Evolutionary conservation across 2,113 vertebrate genomes (phyloP).

Genomic region (Gasterosteus aculeatus): DNA sequence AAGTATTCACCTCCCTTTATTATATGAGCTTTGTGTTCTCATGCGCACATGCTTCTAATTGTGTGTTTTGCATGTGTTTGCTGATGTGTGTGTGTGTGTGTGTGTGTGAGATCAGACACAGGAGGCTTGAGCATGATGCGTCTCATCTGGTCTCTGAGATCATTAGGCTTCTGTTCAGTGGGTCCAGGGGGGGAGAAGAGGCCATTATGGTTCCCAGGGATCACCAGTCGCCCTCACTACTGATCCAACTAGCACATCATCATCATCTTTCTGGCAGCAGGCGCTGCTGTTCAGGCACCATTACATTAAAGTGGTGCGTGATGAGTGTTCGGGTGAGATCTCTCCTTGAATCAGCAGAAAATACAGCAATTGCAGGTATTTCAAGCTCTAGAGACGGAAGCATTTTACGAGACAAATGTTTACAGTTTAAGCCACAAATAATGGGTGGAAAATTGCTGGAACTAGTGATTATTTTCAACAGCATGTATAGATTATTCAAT

Average conservation of each 20-base stretch:
- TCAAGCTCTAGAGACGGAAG: background rate
- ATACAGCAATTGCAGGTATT: background rate
- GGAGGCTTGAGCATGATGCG: slow-evolving; percentile 33
- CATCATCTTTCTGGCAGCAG: slow-evolving; percentile 34
- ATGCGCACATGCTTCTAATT: slow-evolving; percentile 8
- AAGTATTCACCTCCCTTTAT: background rate
- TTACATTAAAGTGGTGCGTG: background rate
- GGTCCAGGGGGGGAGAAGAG: slow-evolving; percentile 31
- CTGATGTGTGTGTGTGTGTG: slow-evolving; percentile 30
- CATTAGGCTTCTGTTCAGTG: slow-evolving; percentile 62
- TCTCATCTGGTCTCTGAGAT: slow-evolving; percentile 69
- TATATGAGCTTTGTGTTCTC: background rate
- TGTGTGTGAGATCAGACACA: slow-evolving; percentile 28
- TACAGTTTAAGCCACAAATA: background rate
- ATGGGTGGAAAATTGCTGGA: background rate
- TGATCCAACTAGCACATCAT: slow-evolving; percentile 63
- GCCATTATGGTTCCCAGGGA: slow-evolving; percentile 67
- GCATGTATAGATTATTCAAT: background rate
- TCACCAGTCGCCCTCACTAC: slow-evolving; percentile 51
- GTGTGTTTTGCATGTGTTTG: slow-evolving; percentile 4
- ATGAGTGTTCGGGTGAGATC: slow-evolving; percentile 4
- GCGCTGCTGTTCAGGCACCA: slow-evolving; percentile 1
- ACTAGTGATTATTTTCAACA: background rate
- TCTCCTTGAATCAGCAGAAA: background rate
- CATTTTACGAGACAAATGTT: background rate